Conservation (phyloP, 2,113 vertebrate genomes). For the Accipiter cooperii region DNA sequence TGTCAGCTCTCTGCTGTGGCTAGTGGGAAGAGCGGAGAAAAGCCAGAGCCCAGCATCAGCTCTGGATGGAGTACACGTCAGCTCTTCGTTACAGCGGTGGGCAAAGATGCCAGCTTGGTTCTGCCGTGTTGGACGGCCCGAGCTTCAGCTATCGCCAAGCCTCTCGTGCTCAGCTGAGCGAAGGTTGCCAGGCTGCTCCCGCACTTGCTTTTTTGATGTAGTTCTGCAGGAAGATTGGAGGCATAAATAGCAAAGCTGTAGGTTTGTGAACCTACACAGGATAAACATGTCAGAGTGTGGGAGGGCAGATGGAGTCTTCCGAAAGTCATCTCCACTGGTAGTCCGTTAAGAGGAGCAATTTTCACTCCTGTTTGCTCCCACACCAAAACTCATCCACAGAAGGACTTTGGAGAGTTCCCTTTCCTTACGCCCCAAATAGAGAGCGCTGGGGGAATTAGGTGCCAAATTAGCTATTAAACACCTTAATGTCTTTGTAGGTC, state of each 20-base stretch:
- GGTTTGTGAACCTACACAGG: neutral
- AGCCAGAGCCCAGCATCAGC: neutral
- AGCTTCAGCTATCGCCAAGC: neutral
- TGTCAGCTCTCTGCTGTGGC: neutral
- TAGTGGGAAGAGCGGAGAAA: neutral
- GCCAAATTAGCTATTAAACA: neutral
- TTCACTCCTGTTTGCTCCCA: neutral
- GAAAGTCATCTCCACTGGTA: neutral
- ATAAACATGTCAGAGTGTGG: neutral
- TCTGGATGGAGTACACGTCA: neutral
- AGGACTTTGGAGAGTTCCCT: neutral
- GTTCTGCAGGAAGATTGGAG: neutral
- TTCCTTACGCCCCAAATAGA: neutral
- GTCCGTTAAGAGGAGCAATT: neutral
- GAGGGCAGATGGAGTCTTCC: neutral
- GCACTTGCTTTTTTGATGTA: rapidly evolving
- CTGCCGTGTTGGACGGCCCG: rapidly evolving
- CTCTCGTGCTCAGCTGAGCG: neutral
- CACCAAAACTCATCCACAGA: neutral
- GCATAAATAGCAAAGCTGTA: neutral
- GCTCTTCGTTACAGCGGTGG: neutral
- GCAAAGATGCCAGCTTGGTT: neutral
- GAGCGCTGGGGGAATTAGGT: neutral
- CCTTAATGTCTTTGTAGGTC: neutral
- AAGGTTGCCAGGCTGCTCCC: neutral